phyloP scores from a whole-genome alignment of 92 coral and sea anemone genomes.

The Parazoanthus swiftii region DNA sequence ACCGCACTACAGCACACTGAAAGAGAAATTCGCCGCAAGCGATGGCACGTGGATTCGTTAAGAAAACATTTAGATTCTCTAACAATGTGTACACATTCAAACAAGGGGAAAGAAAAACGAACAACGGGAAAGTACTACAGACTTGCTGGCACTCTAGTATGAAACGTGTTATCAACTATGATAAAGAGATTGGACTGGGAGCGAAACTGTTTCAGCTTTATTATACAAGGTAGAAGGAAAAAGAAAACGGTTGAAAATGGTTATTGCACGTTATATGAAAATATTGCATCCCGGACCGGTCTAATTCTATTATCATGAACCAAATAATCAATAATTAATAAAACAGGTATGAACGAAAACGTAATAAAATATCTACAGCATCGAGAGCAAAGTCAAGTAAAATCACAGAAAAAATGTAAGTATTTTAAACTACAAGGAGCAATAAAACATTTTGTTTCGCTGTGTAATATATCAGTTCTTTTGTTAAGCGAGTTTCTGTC shows the following conservation, averaged over 20 bases:
- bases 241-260: neutral
- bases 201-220: neutral
- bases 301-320: neutral
- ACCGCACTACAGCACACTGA: conserved; percentile 59
- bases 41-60: conserved; percentile 83
- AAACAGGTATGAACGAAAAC: neutral
- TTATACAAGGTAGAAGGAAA: neutral
- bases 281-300: neutral
- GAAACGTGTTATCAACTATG: neutral
- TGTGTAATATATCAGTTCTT: neutral
- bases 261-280: neutral
- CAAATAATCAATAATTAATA: conserved; percentile 2
- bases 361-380: neutral
- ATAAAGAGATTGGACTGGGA: neutral
- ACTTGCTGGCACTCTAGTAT: conserved; percentile 25
- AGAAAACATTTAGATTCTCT: conserved; percentile 59
- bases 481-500: neutral
- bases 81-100: conserved; percentile 32
- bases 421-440: neutral
- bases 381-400: neutral
- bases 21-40: conserved; percentile 63
- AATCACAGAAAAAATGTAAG: neutral
- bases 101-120: neutral
- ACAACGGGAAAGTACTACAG: neutral
- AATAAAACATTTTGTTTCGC: neutral